phyloP scores from a whole-genome alignment of 2,888 invertebrate species.

The Cyclophora albipunctata region DNA sequence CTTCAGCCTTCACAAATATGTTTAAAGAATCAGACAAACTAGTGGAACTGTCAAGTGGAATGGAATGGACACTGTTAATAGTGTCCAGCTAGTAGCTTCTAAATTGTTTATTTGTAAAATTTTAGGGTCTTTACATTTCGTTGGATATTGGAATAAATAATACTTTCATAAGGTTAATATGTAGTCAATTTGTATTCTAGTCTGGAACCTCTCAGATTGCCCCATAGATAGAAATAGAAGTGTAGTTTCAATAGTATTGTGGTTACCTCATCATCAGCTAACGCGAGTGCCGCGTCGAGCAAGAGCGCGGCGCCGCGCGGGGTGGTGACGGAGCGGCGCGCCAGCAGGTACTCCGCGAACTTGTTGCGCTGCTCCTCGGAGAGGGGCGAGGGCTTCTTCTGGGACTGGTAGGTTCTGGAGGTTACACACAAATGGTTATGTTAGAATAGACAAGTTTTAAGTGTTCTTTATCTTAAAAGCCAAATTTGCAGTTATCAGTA shows the following conservation, averaged over 20 bases:
- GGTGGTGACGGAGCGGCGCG: conserved; percentile 90
- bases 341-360: conserved; percentile 92
- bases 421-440: background rate
- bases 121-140: too few relatives aligned
- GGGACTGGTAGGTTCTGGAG: conserved; percentile 44
- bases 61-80: background rate
- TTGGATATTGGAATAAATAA: too few relatives aligned
- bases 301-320: conserved; percentile 88
- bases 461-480: too few relatives aligned
- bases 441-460: too few relatives aligned
- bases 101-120: too few relatives aligned
- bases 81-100: background rate
- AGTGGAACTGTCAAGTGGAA: background rate
- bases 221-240: too few relatives aligned
- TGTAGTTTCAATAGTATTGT: too few relatives aligned
- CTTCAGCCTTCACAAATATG: too few relatives aligned
- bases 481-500: too few relatives aligned
- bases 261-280: conserved; percentile 80
- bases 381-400: conserved; percentile 73
- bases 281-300: conserved; percentile 83
- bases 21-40: background rate
- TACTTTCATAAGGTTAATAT: too few relatives aligned
- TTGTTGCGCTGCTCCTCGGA: conserved; percentile 88
- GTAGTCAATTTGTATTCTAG: too few relatives aligned
- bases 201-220: too few relatives aligned